Evolutionary conservation across 1,140 invertebrate species (phyloP), one percentile per base, ranked within the genome.

Genomic region (Antheraea mylitta): DNA sequence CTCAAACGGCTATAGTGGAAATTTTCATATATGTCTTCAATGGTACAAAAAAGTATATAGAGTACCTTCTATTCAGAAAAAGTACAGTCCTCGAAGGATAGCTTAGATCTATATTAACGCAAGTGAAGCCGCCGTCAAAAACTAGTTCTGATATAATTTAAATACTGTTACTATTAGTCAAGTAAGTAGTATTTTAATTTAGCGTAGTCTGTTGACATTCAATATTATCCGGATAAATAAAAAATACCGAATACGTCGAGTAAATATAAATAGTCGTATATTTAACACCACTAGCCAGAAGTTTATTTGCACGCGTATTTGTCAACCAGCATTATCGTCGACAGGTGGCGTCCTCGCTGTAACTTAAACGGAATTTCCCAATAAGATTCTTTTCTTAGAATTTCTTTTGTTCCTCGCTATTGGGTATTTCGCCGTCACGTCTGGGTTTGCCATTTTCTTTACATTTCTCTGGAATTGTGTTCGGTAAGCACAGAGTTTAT

Each of bases 321-420:
- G 45, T 53, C 18, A 61, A 61, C 37, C 48, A 42, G 18, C 36
- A 18, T 58, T 37, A 60, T 64, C 58, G 37, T 48, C 13, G 63
- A 37, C 68, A 69, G 62, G 62, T 64, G 68, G 45, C 53, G 38
- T 7, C 53, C 6, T 62, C 67, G 18, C 59, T 36, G 59, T 61
- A 61, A 22, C 18, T 61, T 22, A 61, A 22, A 22, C 59, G 18
- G 59, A 61, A 61, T 36, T 61, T 61, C 18, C 18, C 59, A 61
- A 19, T 36, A 36, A 61, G 18, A 61, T 61, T 61, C 59, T 61
- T 53, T 53, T 53, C 45, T 53, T 53, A 0, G 16, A 16, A 16
- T 53, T 53, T 16, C 16, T 16, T 53, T 53, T 53, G 45, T 53
- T 53, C 45, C 45, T 53, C 45, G 45, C 11, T 6, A 53, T 42